Percentiles rank a stretch among this genome's conserved stretches.
phyloP scores from a whole-genome alignment of 92 coral and sea anemone species.

The Heliopora coerulea region DNA sequence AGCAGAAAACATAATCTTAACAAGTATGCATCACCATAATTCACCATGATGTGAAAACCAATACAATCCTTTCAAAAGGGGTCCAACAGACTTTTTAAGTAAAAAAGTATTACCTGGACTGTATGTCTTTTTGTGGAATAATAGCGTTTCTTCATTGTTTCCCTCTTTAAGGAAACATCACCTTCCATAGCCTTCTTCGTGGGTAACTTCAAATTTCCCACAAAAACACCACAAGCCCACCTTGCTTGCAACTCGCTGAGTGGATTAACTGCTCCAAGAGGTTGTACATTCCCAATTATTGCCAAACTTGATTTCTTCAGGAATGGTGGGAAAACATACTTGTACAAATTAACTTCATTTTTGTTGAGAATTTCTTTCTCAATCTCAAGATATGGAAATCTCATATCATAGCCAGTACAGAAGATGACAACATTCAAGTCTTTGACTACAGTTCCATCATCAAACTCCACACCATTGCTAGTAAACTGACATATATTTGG shows the following conservation, averaged over 20 bases:
- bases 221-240: conserved; percentile 79
- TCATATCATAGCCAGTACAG: conserved; percentile 87
- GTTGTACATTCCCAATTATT: conserved; percentile 85
- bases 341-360: conserved; percentile 82
- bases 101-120: conserved; percentile 64
- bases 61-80: no score
- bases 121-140: conserved; percentile 79
- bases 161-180: conserved; percentile 59
- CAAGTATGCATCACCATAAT: no score
- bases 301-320: conserved; percentile 74
- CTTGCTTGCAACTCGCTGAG: conserved; percentile 83
- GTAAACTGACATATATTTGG: conserved; percentile 76
- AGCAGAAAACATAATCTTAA: no score
- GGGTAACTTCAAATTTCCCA: conserved; percentile 58
- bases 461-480: conserved; percentile 76
- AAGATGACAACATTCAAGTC: conserved; percentile 77
- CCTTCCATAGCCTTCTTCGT: conserved; percentile 59
- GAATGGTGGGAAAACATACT: conserved; percentile 82
- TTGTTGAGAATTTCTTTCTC: conserved; percentile 57
- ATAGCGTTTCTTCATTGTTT: conserved; percentile 64
- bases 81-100: no score
- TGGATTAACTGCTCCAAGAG: conserved; percentile 82
- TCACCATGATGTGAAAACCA: no score
- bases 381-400: conserved; percentile 70
- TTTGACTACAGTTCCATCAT: conserved; percentile 60